Base-by-base conservation (phyloP, 1,140 invertebrate genomes). In the Dufourea novaeangliae region DNA sequence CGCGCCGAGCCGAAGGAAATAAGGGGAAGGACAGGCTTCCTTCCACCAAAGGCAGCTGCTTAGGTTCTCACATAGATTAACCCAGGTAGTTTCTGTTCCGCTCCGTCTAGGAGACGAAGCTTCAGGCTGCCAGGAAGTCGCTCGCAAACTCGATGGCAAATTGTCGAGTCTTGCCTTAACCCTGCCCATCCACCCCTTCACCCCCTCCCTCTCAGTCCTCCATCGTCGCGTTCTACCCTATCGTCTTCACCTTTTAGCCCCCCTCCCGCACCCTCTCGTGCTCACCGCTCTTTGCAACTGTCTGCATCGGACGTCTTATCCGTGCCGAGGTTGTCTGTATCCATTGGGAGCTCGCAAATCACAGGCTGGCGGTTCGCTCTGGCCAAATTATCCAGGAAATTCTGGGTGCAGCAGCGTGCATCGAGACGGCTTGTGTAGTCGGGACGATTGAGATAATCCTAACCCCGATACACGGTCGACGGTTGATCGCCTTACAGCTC, bases 31-130 rank as follows among this genome's bases (percentile, higher is more conserved):
- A 84, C 78, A 77, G 78, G 63, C 69, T 78, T 73, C 78, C 82
- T 84, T 80, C 73, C 11, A 79, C 62, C 52, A 78, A 79, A 80
- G 73, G 82, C 83, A 84, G 79, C 84, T 85, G 83, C 69, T 77
- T 57, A 75, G 62, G 74, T 86, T 90, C 88, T 80, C 88, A 89
- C 88, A 88, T 89, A 89, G 86, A 90, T 90, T 89, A 89, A 88
- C 88, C 83, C 79, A 73, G 69, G 84, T 84, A 83, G 82, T 87
- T 84, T 84, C 85, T 78, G 66, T 86, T 85, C 78, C 73, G 67
- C 70, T 54, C 63, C 78, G 78, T 84, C 78, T 86, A 80, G 73
- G 62, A 84, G 79, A 78, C 81, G 82, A 71, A 67, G 83, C 70
- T 81, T 76, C 81, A 46, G 68, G 77, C 79, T 87, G 87, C 79